Evolutionary conservation across 2,113 vertebrate genomes (phyloP), one percentile per base, ranked within the genome.

Genomic region (Bombycilla garrulus): DNA sequence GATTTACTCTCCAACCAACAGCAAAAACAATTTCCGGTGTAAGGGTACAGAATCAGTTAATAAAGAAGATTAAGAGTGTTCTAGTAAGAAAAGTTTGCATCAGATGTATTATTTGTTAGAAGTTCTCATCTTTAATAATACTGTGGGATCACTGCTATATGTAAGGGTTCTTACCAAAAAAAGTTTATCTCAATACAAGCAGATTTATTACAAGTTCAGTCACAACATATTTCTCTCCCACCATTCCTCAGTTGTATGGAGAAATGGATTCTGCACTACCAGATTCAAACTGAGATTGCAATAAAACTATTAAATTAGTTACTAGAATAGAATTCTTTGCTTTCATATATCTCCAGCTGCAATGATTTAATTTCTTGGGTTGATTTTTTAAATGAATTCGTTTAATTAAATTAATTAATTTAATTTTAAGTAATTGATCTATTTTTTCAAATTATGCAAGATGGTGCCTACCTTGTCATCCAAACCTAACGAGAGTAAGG

Each of bases 341-440:
- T 86, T 86, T 83, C 19, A 17, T 54, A 5, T 26, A 31, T 50
- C 13, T 57, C 50, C 1, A 2, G 35, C 5, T 31, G 3, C 19
- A 77, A 79, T 1, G 0, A 51, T 51, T 56, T 65, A 5, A 0
- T 6, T 33, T 53, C 40, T 3, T 38, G 10, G 13, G 6, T 31
- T 11, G 6, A 26, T 1, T 0, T 42, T 50, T 54, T 38, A 38
- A 38, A 38, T 38, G 9, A 38, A 38, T 38, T 38, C 9, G 38
- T 38, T 38, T 38, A 38, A 38, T 38, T 38, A 38, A 38, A 38
- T 38, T 38, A 38, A 38, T 38, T 38, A 38, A 38, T 38, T 38
- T 38, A 38, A 38, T 38, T 38, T 38, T 38, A 38, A 38, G 9
- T 38, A 38, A 38, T 38, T 38, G 38, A 38, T 38, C 38, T 38